Percentiles rank a stretch among this genome's conserved stretches.
phyloP scores from a whole-genome alignment of 2,888 invertebrate genomes.

The Dione vanillae region DNA sequence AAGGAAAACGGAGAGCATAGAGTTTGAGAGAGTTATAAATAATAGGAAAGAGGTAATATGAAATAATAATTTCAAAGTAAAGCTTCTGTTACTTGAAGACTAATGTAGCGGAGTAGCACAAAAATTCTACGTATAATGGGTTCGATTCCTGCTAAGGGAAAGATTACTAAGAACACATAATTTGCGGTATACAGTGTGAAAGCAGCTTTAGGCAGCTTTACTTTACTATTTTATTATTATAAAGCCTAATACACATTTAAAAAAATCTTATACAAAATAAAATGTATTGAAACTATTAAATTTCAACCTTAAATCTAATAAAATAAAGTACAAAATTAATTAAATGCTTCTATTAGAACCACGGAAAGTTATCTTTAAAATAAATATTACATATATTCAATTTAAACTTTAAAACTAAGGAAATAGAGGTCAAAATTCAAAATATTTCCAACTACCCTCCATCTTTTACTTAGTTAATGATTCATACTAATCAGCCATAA shows the following conservation, averaged over 20 bases:
- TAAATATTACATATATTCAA: background rate
- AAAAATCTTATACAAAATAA: conserved; percentile 10
- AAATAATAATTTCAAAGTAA: no score
- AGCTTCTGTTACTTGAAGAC: no score
- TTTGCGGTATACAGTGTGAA: no score
- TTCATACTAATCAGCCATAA: conserved; percentile 10
- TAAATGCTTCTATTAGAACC: background rate
- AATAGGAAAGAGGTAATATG: no score
- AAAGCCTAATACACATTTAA: background rate
- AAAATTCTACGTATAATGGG: no score
- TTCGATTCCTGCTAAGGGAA: no score
- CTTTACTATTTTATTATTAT: background rate
- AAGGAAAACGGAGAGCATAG: no score
- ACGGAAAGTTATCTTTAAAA: background rate
- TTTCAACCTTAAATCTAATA: no score
- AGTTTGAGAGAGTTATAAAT: no score
- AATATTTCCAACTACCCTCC: background rate
- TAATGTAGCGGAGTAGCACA: no score
- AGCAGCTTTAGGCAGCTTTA: no score
- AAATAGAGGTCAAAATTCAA: conserved; percentile 3
- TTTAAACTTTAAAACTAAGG: background rate
- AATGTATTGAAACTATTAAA: background rate
- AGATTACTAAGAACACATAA: no score
- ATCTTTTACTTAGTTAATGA: background rate
- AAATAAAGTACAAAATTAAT: conserved; percentile 16